These are phyloP conservation scores for Spermophilus dauricus DNA, from an alignment of 2,113 vertebrate genomes.

Conservation along the genomic window DNA sequence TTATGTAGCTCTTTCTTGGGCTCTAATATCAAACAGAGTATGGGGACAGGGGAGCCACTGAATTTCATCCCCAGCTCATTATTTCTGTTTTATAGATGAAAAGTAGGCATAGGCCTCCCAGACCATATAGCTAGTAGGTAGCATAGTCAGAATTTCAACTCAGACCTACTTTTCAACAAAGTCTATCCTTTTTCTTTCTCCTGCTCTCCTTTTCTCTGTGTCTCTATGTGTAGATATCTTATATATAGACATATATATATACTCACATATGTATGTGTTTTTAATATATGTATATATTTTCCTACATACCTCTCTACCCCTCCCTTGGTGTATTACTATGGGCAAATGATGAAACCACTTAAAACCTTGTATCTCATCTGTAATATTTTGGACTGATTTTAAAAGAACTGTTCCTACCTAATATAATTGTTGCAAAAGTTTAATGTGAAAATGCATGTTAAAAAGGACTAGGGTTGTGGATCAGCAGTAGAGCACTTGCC, in stretches of 20 bases:
- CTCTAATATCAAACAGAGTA: not conserved
- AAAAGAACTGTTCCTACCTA: not conserved
- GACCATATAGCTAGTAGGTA: not conserved
- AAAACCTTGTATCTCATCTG: not conserved
- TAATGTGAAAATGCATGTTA: conserved; percentile 6
- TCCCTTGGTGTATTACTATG: not conserved
- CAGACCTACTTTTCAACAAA: not conserved
- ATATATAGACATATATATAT: not conserved
- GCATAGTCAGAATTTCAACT: not conserved
- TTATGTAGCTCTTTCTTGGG: not conserved
- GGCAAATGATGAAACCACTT: not conserved
- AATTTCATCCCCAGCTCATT: not conserved
- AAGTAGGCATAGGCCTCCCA: not conserved
- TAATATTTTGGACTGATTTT: not conserved
- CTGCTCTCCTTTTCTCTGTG: not conserved
- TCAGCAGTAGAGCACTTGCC: too few relatives aligned
- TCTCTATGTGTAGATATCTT: not conserved
- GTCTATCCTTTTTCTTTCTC: not conserved
- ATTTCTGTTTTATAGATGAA: not conserved
- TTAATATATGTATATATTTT: not conserved
- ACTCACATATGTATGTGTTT: not conserved
- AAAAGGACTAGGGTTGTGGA: not conserved
- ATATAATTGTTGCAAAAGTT: not conserved
- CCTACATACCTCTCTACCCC: too few relatives aligned
- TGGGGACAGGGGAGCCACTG: not conserved